Base-by-base conservation (phyloP, 2,888 invertebrate species). In the Synanthedon formicaeformis region DNA sequence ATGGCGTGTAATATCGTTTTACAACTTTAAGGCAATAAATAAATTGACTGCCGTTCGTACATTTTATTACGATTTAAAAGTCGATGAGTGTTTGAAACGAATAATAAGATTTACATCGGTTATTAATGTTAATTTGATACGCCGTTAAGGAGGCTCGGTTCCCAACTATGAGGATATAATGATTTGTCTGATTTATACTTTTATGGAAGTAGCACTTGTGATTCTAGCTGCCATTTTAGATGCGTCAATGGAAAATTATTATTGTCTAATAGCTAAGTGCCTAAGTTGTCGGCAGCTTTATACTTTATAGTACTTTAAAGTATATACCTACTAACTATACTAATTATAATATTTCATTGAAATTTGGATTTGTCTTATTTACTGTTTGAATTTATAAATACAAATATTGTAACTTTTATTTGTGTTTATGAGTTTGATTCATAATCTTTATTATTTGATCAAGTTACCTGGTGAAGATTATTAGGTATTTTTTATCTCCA, bases 51-150 rank as follows among this genome's bases (percentile, higher is more conserved):
- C 83, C 76, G 84, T 77, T 84, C 78, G 81, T 84, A 80, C 73
- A 84, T 81, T 86, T 86, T 86, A 87, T 86, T 85, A 81, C 82
- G 78, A 86, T 86, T 87, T 85, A 82, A 85, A 81, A 85, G 80
- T 85, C 83, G 80, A 83, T 78, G 82, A 82, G 73, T 82, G 80
- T 75, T 81, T 77, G 70, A 78, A 78, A 79, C 75, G 78, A 77
- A 84, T 86, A 83, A 84, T 84, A 85, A 34, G 83, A 86, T 87
- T 86, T 84, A 87, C 72, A 69, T 57, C 61, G 78, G 79, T 75
- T 82, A 81, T 81, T 82, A 81, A 78, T 75, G 73, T 73, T 76
- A 75, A 82, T 84, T 83, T 81, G 77, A 78, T 74, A 72, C 66
- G 59, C 67, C 65, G 65, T 68, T 73, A 65, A 66, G 65, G 66